Conservation (phyloP, 1,140 invertebrate genomes). For the Eulimnadia texana region DNA sequence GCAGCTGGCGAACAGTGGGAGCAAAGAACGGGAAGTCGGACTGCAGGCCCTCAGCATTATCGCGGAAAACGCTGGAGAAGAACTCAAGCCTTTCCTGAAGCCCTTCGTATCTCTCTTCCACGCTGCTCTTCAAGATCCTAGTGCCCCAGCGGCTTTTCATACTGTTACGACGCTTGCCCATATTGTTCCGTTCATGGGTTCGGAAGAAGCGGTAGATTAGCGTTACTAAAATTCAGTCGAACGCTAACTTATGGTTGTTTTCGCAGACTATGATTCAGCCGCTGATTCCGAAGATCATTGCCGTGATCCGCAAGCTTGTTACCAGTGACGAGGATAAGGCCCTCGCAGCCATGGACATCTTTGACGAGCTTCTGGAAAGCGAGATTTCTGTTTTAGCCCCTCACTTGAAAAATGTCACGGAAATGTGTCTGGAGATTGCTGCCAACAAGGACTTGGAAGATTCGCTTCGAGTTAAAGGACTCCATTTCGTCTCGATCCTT, state of each 20-base stretch:
- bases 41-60: conserved; percentile 48
- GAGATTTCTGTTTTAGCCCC: conserved; percentile 44
- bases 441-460: conserved; percentile 38
- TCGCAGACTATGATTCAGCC: conserved; percentile 41
- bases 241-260: conserved; percentile 12
- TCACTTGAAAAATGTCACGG: conserved; percentile 45
- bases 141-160: conserved; percentile 39
- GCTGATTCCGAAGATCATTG: conserved; percentile 44
- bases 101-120: conserved; percentile 38
- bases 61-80: conserved; percentile 41
- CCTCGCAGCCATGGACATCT: conserved; percentile 47
- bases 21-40: conserved; percentile 44
- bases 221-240: neutral
- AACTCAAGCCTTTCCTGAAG: conserved; percentile 38
- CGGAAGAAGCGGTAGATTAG: conserved; percentile 39
- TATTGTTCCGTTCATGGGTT: conserved; percentile 39
- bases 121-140: conserved; percentile 35
- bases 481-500: conserved; percentile 47
- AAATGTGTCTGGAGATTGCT: conserved; percentile 48
- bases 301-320: conserved; percentile 39
- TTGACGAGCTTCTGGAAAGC: conserved; percentile 54
- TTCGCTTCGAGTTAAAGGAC: conserved; percentile 45
- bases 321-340: conserved; percentile 40
- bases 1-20: conserved; percentile 37
- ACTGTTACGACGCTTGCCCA: conserved; percentile 43